Percentiles rank a stretch among this genome's conserved stretches.
phyloP scores from a whole-genome alignment of 1,140 invertebrate genomes.

The Cryptotermes secundus region DNA sequence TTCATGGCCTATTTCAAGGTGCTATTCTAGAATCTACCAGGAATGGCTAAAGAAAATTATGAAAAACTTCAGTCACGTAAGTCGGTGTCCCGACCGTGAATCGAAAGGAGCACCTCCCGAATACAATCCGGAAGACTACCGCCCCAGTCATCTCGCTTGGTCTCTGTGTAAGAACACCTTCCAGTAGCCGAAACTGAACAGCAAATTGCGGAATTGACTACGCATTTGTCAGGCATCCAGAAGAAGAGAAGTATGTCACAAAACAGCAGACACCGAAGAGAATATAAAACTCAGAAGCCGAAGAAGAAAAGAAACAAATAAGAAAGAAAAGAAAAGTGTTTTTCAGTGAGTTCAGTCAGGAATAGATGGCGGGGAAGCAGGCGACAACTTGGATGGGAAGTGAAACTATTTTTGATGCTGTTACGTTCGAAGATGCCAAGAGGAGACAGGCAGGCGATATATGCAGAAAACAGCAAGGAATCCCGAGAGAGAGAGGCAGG shows the following conservation, averaged over 20 bases:
- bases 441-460: not conserved
- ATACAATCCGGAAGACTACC: no score
- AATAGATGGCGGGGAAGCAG: slow-evolving; percentile 27
- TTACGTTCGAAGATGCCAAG: slow-evolving; percentile 16
- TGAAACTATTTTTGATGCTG: slow-evolving; percentile 53
- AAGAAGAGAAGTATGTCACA: not conserved
- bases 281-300: slow-evolving; percentile 26
- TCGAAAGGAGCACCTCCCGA: no score
- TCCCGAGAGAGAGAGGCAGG: not conserved
- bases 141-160: no score
- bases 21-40: no score
- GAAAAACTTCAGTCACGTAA: no score
- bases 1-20: no score
- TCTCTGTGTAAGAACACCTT: not conserved
- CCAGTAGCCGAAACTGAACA: not conserved
- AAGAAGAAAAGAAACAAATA: slow-evolving; percentile 24
- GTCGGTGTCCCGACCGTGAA: no score
- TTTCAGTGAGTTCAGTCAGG: slow-evolving; percentile 31
- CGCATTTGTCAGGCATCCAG: not conserved
- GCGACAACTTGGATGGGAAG: slow-evolving; percentile 27
- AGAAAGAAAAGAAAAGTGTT: slow-evolving; percentile 28
- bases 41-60: no score
- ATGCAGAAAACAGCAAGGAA: not conserved
- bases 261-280: slow-evolving; percentile 19
- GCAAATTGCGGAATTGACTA: slow-evolving; percentile 23